A percentile compares a stretch with the other conserved stretches of the same genome.
phyloP scores from a whole-genome alignment of 2,888 invertebrate genomes.

The Sphinx pinastri region DNA sequence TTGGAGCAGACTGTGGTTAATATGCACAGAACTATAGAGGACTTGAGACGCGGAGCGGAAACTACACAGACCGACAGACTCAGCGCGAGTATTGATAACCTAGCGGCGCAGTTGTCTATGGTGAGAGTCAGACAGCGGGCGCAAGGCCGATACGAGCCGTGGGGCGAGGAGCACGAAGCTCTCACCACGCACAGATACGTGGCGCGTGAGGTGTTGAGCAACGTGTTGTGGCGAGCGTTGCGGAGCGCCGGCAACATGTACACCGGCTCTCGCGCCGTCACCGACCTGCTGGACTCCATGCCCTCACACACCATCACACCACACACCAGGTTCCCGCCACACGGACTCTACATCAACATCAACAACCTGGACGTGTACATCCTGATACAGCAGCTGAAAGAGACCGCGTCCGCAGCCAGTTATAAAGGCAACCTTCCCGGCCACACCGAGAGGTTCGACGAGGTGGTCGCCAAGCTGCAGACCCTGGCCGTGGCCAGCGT shows the following conservation, averaged over 20 bases:
- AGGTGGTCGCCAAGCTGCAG: neutral
- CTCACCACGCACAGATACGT: conserved; percentile 13
- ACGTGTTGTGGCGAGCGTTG: conserved; percentile 13
- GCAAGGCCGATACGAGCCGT: neutral
- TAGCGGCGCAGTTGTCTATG: neutral
- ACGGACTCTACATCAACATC: conserved; percentile 17
- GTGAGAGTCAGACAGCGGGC: neutral
- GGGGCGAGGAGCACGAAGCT: neutral
- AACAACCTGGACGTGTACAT: conserved; percentile 18
- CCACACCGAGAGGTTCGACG: neutral
- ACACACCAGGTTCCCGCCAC: neutral
- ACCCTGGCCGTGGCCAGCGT: conserved; percentile 10
- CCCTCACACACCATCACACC: neutral
- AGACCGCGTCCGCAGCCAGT: conserved; percentile 1
- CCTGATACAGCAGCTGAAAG: conserved; percentile 2
- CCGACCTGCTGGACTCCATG: conserved; percentile 6
- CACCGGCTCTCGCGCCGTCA: conserved; percentile 1
- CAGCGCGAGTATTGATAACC: neutral
- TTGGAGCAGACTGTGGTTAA: neutral
- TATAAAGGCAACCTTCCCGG: neutral
- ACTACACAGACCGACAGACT: neutral
- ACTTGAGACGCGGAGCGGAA: neutral
- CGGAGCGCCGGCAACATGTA: neutral
- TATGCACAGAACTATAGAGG: neutral
- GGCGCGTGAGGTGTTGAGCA: conserved; percentile 10